A percentile compares a stretch with the other conserved stretches of the same genome.
Conservation (phyloP, 2,113 vertebrate species). For the Phocoena sinus region DNA sequence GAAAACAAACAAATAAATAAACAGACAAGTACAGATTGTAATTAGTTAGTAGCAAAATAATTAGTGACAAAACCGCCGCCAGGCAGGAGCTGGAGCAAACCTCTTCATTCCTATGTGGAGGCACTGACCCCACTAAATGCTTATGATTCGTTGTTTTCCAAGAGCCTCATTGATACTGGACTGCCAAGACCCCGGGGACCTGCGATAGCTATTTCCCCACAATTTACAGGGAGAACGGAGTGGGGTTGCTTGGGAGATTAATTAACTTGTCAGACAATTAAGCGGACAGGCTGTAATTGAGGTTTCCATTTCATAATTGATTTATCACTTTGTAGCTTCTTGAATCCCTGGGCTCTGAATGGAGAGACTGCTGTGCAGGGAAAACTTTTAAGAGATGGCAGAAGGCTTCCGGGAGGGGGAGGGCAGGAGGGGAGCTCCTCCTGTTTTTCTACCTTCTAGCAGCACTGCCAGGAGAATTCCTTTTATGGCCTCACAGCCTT, state of each 20-base stretch:
- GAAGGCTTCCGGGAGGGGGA: background rate
- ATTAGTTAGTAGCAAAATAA: conserved; percentile 74
- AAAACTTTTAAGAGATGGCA: background rate
- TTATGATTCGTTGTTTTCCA: conserved; percentile 68
- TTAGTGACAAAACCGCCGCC: conserved; percentile 68
- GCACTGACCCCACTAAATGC: conserved; percentile 73
- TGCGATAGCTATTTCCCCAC: conserved; percentile 64
- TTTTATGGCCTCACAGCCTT: background rate
- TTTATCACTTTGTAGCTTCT: conserved; percentile 79
- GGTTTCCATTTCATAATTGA: conserved; percentile 80
- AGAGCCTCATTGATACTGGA: conserved; percentile 59
- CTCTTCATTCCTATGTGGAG: conserved; percentile 49
- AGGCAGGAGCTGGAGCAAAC: conserved; percentile 57
- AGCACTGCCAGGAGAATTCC: background rate
- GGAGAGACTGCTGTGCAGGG: background rate
- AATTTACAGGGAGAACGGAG: conserved; percentile 72
- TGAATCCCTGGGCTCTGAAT: conserved; percentile 47
- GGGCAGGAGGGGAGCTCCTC: background rate
- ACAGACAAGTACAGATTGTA: conserved; percentile 48
- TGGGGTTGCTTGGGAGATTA: conserved; percentile 79
- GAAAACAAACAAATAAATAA: conserved; percentile 24
- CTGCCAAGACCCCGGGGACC: conserved; percentile 72
- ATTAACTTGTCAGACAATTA: conserved; percentile 86
- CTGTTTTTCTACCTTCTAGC: background rate
- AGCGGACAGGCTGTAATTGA: conserved; percentile 78